A percentile compares a stretch with the other conserved stretches of the same genome.
Evolutionary conservation across 1,140 invertebrate genomes (phyloP).

Genomic region (Ganaspis sp.): DNA sequence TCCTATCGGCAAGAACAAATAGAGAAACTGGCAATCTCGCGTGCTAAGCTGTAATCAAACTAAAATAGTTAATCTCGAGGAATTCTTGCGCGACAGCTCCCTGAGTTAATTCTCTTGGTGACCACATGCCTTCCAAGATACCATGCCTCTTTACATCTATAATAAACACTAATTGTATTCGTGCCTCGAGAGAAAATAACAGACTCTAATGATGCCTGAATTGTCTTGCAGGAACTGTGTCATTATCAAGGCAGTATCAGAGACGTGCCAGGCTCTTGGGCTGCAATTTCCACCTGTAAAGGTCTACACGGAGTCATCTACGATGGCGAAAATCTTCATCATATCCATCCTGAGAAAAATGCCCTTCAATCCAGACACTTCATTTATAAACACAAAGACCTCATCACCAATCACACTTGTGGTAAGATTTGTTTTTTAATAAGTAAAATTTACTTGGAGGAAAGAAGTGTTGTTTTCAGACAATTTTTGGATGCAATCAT

Average conservation of each 20-base stretch:
- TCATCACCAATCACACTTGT: slow-evolving; percentile 82
- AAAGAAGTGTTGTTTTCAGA: too few relatives aligned
- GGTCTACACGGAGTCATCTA: slow-evolving; percentile 89
- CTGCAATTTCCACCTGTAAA: slow-evolving; percentile 90
- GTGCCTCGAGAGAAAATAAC: neutral
- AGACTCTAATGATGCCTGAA: neutral
- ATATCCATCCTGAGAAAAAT: slow-evolving; percentile 78
- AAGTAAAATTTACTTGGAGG: too few relatives aligned
- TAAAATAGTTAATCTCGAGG: slow-evolving; percentile 1
- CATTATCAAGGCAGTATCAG: slow-evolving; percentile 90
- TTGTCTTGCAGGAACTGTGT: slow-evolving; percentile 83
- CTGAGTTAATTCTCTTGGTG: neutral
- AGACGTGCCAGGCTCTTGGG: slow-evolving; percentile 84
- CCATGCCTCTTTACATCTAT: neutral
- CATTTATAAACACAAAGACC: slow-evolving; percentile 83
- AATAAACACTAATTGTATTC: neutral
- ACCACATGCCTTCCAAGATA: neutral
- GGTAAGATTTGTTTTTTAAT: slow-evolving; percentile 73
- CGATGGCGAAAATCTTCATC: slow-evolving; percentile 86
- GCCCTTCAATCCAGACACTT: slow-evolving; percentile 78
- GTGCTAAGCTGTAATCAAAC: neutral
- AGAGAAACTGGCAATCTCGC: neutral
- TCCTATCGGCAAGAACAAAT: neutral
- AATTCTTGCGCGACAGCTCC: neutral
- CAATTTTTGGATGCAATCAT: too few relatives aligned